phyloP scores from a whole-genome alignment of 2,113 vertebrate genomes.

The Calypte anna region DNA sequence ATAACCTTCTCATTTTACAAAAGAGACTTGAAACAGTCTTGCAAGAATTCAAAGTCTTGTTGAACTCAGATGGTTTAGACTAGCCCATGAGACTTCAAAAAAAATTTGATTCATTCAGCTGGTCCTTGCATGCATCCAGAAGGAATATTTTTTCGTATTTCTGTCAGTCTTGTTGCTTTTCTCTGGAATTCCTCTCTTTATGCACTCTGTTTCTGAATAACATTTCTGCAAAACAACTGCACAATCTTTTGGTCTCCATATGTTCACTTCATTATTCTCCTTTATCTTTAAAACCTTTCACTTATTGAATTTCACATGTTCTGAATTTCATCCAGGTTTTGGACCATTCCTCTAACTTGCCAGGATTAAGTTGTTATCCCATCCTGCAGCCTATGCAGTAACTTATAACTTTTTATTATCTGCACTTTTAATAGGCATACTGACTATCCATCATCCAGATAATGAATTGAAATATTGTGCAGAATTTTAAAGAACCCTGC shows the following conservation, averaged over 20 bases:
- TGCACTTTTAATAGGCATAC: not conserved
- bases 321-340: not conserved
- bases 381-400: not conserved
- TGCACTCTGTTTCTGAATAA: not conserved
- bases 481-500: not conserved
- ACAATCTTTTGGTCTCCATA: not conserved
- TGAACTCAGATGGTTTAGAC: not conserved
- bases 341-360: not conserved
- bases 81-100: not conserved
- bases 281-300: not conserved
- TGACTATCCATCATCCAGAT: not conserved
- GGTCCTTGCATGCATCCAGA: not conserved
- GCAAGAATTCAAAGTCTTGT: not conserved
- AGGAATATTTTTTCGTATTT: not conserved
- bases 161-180: not conserved
- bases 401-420: slow-evolving; percentile 9
- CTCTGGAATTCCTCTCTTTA: not conserved
- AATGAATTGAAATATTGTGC: not conserved
- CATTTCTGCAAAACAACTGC: not conserved
- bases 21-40: not conserved
- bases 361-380: not conserved
- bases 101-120: not conserved
- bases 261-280: not conserved
- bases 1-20: not conserved
- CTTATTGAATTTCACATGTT: not conserved